A percentile compares a stretch with the other conserved stretches of the same genome.
Evolutionary conservation across 2,113 vertebrate genomes (phyloP).

Genomic region (Marmota monax): DNA sequence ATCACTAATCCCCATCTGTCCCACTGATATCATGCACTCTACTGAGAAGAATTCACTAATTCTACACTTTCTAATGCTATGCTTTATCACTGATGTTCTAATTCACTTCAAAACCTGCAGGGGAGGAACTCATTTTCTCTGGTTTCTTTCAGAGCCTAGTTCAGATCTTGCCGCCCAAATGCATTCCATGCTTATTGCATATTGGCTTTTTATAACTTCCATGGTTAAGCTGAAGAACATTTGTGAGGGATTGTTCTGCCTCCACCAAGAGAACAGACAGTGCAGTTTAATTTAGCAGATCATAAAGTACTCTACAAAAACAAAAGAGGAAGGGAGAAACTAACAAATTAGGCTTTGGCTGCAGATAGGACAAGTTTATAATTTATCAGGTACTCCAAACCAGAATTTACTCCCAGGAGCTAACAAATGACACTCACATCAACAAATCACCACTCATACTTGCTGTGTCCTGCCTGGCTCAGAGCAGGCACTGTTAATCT

Average conservation of each 20-base stretch:
- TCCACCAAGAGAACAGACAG: slow-evolving; percentile 59
- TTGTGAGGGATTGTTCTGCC: not conserved
- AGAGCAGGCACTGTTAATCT: slow-evolving; percentile 60
- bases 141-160: not conserved
- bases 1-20: not conserved
- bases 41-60: not conserved
- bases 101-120: not conserved
- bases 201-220: slow-evolving; percentile 2
- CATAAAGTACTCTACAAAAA: slow-evolving; percentile 51
- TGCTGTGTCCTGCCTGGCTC: not conserved
- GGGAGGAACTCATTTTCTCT: not conserved
- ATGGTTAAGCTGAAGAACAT: not conserved
- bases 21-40: accelerated
- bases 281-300: slow-evolving; percentile 59
- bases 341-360: slow-evolving; percentile 46
- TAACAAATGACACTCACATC: not conserved
- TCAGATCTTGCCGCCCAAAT: not conserved
- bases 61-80: not conserved
- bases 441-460: not conserved
- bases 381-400: not conserved
- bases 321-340: slow-evolving; percentile 40
- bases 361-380: not conserved
- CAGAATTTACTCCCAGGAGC: slow-evolving; percentile 46
- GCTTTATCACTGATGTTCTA: not conserved
- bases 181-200: accelerated